These are phyloP conservation scores for Leptinotarsa lineolata DNA, from an alignment of 1,140 invertebrate species.

Conservation along the genomic window DNA sequence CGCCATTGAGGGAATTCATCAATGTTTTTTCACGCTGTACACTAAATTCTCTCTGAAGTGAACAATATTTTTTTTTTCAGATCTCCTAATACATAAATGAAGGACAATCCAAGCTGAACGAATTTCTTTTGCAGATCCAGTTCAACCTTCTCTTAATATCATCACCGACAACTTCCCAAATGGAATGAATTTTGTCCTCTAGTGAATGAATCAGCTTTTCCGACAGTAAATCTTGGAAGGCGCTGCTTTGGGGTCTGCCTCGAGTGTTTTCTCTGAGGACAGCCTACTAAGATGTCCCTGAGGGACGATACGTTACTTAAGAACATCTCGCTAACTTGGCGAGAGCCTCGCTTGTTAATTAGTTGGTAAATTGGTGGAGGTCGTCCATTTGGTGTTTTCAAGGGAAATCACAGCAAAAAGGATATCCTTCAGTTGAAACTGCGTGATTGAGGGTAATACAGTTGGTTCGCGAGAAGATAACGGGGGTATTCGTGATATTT, in stretches of 20 bases:
- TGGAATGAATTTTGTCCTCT: background rate
- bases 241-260: background rate
- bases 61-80: too few species aligned
- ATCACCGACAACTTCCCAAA: background rate
- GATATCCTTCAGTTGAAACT: too few species aligned
- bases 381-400: slow-evolving; percentile 2
- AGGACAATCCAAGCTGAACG: too few species aligned
- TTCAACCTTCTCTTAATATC: too few species aligned
- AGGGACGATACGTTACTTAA: slow-evolving; percentile 15
- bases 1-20: too few species aligned
- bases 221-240: slow-evolving; percentile 8
- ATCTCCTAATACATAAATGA: too few species aligned
- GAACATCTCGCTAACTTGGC: slow-evolving; percentile 7
- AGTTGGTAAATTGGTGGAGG: slow-evolving; percentile 16
- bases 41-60: too few species aligned
- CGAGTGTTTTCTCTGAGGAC: slow-evolving; percentile 8
- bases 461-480: too few species aligned
- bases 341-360: slow-evolving; percentile 15
- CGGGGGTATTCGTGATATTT: too few species aligned
- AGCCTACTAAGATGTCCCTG: slow-evolving; percentile 20
- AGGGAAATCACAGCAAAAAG: background rate
- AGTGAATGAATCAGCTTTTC: background rate
- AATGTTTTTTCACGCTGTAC: too few species aligned
- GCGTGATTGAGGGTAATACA: too few species aligned
- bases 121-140: too few species aligned